Percentiles rank a stretch among this genome's conserved stretches.
These are phyloP conservation scores for Zaprionus bogoriensis DNA, from an alignment of 2,888 invertebrate species.

Conservation along the genomic window DNA sequence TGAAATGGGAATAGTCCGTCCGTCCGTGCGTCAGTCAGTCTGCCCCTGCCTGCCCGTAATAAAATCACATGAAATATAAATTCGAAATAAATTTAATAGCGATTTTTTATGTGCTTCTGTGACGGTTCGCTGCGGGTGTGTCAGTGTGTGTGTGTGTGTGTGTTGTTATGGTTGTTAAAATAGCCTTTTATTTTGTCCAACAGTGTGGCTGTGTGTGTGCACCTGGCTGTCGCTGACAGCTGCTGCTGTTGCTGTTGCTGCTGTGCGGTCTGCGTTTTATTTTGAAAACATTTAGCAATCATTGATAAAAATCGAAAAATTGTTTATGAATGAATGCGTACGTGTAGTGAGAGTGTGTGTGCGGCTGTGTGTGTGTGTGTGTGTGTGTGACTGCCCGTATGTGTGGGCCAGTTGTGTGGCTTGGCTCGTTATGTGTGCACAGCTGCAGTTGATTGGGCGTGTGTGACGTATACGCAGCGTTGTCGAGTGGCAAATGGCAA, in stretches of 20 bases:
- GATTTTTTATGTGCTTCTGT: constrained; percentile 18
- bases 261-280: constrained; percentile 56
- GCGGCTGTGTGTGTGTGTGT: constrained; percentile 12
- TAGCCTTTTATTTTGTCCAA: constrained; percentile 22
- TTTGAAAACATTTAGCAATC: constrained; percentile 74
- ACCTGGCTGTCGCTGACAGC: constrained; percentile 35
- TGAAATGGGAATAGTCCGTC: too few relatives aligned
- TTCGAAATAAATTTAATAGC: constrained; percentile 42
- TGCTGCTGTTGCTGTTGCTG: constrained; percentile 21
- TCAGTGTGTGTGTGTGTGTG: constrained; percentile 11
- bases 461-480: constrained; percentile 64
- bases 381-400: constrained; percentile 11
- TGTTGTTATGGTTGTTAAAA: constrained; percentile 33
- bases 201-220: constrained; percentile 19
- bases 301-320: constrained; percentile 76
- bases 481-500: constrained; percentile 25
- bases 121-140: neutral
- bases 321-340: constrained; percentile 67
- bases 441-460: constrained; percentile 57
- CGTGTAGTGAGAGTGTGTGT: constrained; percentile 8
- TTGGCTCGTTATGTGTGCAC: constrained; percentile 34
- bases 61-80: constrained; percentile 49
- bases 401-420: constrained; percentile 25
- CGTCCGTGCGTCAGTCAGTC: too few relatives aligned
- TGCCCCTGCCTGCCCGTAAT: too few relatives aligned